Conservation (phyloP, 2,888 invertebrate genomes). For the Cyclophora punctaria region DNA sequence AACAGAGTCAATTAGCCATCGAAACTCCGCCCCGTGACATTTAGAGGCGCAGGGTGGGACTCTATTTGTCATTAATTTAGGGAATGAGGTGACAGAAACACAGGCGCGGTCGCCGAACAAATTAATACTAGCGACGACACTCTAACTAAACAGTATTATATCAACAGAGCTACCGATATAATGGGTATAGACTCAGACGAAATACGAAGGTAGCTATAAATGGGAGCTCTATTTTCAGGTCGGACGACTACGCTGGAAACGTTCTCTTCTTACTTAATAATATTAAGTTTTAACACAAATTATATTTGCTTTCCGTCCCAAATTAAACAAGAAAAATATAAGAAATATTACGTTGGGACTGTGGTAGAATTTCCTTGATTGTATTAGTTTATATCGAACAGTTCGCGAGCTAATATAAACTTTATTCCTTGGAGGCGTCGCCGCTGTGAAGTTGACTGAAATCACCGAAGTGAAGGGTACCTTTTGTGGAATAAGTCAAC, state of each 20-base stretch:
- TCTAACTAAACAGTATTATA: conserved; percentile 5
- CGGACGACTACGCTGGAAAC: no score
- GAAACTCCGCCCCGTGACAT: conserved; percentile 56
- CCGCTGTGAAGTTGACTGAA: background rate
- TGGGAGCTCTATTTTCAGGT: no score
- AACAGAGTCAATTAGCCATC: conserved; percentile 64
- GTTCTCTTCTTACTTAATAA: no score
- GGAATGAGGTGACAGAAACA: conserved; percentile 66
- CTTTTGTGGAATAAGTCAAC: no score
- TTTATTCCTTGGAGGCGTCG: background rate
- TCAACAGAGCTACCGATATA: no score
- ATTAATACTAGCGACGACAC: conserved; percentile 45
- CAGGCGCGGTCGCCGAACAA: conserved; percentile 58
- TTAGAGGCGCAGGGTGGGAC: conserved; percentile 49
- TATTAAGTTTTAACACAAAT: no score
- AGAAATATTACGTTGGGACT: no score
- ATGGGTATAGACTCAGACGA: no score
- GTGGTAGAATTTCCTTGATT: background rate
- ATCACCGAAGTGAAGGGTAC: background rate
- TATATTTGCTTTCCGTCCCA: no score
- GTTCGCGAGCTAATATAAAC: background rate
- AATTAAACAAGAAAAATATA: no score
- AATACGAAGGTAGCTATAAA: no score
- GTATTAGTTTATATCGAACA: background rate
- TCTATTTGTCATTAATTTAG: conserved; percentile 73